These are phyloP conservation scores for Acrobasis repandana DNA, from an alignment of 2,888 invertebrate species.

Conservation along the genomic window DNA sequence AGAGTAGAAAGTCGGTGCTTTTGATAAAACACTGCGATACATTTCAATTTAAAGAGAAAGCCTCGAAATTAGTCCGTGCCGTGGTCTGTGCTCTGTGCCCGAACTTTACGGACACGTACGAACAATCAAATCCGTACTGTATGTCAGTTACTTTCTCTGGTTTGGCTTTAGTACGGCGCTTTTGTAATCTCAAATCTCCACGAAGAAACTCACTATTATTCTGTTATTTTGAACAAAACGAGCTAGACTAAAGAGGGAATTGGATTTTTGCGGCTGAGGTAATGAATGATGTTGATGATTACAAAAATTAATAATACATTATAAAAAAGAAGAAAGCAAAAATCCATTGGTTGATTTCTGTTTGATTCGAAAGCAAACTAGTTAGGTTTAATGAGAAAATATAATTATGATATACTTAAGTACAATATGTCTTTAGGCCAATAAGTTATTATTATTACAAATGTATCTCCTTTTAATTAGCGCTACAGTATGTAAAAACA, in stretches of 20 bases:
- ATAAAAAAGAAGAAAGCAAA: too few species aligned
- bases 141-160: conserved; percentile 11
- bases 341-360: too few species aligned
- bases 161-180: not conserved
- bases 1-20: conserved; percentile 8
- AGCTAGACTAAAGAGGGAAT: not conserved
- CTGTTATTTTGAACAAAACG: not conserved
- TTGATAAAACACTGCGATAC: conserved; percentile 20
- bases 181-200: not conserved
- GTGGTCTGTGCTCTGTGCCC: not conserved
- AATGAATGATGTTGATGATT: too few species aligned
- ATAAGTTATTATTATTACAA: too few species aligned
- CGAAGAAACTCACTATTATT: not conserved
- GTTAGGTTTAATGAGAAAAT: not conserved
- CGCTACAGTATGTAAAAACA: not conserved
- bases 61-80: conserved; percentile 6
- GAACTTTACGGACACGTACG: conserved; percentile 25
- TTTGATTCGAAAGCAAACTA: too few species aligned
- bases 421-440: too few species aligned
- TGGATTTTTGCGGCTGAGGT: not conserved
- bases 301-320: too few species aligned
- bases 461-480: not conserved
- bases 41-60: conserved; percentile 22
- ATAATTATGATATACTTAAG: too few species aligned
- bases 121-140: conserved; percentile 25